These are phyloP conservation scores for Rhyacichthys aspro DNA, from an alignment of 2,797 vertebrate species.

Conservation along the genomic window DNA sequence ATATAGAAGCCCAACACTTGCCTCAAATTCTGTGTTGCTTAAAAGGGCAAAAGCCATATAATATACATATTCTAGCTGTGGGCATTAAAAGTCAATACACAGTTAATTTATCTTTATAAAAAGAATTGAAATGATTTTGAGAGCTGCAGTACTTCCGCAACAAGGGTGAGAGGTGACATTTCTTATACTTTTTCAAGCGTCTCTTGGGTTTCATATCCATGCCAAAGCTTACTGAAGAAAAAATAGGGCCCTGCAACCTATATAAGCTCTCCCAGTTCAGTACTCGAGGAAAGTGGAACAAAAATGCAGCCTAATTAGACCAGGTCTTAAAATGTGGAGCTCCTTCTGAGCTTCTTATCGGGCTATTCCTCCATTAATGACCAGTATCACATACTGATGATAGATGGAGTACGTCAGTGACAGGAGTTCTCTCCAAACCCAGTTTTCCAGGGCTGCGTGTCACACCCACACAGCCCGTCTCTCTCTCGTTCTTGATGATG, in stretches of 20 bases:
- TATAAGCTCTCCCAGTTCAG: not conserved
- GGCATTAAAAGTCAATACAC: no score
- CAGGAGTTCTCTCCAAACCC: constrained; percentile 18
- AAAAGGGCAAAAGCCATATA: no score
- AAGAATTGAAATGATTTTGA: no score
- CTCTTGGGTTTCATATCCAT: not conserved
- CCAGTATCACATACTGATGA: constrained; percentile 19
- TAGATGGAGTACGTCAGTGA: constrained; percentile 28
- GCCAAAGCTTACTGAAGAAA: not conserved
- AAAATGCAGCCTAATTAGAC: constrained; percentile 11
- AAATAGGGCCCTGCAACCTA: not conserved
- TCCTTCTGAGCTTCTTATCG: not conserved
- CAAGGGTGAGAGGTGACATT: no score
- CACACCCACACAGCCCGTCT: not conserved
- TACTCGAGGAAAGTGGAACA: not conserved
- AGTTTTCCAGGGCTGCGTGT: constrained; percentile 13
- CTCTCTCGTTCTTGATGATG: constrained; percentile 39
- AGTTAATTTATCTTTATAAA: no score
- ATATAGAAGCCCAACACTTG: not conserved
- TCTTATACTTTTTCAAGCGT: no score
- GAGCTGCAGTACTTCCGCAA: no score
- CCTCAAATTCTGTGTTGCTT: not conserved
- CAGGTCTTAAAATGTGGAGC: not conserved
- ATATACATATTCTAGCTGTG: no score
- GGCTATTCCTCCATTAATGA: constrained; percentile 26